Conservation (phyloP, 2,797 vertebrate species). For the Delichon dasypus region DNA sequence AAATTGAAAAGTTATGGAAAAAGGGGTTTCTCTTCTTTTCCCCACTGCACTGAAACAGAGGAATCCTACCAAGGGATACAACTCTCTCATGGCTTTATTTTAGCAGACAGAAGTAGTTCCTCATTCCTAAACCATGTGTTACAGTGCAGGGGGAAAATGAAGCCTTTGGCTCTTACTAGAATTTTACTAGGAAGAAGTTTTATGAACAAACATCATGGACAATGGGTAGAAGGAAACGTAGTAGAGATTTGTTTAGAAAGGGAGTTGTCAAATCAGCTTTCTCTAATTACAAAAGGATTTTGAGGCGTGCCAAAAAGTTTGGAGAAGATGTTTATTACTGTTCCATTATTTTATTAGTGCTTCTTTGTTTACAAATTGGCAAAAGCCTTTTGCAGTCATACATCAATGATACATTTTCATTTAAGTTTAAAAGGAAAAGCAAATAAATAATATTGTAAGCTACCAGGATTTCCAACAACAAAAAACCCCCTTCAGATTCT, state of each 20-base stretch:
- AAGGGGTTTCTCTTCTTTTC: background rate
- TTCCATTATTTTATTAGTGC: background rate
- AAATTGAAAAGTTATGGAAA: background rate
- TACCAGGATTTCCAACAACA: background rate
- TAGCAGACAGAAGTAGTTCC: background rate
- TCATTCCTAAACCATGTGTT: background rate
- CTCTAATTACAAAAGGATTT: background rate
- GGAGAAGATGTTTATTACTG: background rate
- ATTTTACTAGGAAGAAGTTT: background rate
- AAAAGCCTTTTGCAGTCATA: background rate
- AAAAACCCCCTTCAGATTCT: background rate
- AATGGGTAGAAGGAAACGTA: background rate
- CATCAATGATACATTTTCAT: background rate
- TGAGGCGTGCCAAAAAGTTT: background rate
- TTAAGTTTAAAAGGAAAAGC: background rate
- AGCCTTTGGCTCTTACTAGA: background rate
- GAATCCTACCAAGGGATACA: accelerated
- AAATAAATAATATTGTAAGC: background rate
- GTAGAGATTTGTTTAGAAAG: constrained; percentile 5
- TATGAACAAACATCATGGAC: background rate
- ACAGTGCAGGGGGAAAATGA: background rate
- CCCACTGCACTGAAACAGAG: background rate
- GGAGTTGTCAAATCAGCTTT: background rate
- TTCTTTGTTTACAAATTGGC: background rate
- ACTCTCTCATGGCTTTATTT: background rate